Percentiles rank a stretch among this genome's conserved stretches.
These are phyloP conservation scores for Callipepla californica DNA, from an alignment of 2,113 vertebrate species.

Conservation along the genomic window DNA sequence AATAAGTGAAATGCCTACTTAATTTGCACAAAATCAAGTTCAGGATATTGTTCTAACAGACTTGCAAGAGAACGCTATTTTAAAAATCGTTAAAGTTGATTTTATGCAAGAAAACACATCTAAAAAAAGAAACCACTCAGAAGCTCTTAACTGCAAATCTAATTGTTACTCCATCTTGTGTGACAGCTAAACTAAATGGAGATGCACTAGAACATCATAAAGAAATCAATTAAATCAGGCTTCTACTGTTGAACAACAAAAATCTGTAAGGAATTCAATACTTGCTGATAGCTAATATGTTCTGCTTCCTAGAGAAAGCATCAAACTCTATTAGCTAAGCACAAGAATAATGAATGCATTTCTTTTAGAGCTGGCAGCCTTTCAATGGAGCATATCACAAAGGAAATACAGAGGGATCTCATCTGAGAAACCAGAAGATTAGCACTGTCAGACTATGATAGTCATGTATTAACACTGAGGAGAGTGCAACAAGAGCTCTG, in stretches of 20 bases:
- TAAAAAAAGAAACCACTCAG: background rate
- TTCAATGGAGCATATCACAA: background rate
- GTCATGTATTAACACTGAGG: background rate
- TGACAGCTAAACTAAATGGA: constrained; percentile 31
- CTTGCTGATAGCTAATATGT: background rate
- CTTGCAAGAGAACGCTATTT: background rate
- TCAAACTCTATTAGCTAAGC: background rate
- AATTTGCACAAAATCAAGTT: background rate
- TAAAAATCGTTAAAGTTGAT: background rate
- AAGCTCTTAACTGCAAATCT: constrained; percentile 23
- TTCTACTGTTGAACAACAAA: constrained; percentile 19
- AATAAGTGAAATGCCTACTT: background rate
- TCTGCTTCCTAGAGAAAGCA: constrained; percentile 25
- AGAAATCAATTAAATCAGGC: constrained; percentile 51
- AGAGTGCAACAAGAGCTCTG: background rate
- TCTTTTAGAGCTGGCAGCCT: background rate
- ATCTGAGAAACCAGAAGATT: background rate
- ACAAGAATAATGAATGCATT: constrained; percentile 13
- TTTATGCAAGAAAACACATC: background rate
- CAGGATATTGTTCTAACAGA: background rate
- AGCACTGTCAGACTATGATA: background rate
- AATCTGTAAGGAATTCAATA: constrained; percentile 1
- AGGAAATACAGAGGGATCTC: background rate
- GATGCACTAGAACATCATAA: constrained; percentile 2
- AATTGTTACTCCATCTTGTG: constrained; percentile 10